Conservation (phyloP, 2,113 vertebrate species). For the Telmatochromis sp. region DNA sequence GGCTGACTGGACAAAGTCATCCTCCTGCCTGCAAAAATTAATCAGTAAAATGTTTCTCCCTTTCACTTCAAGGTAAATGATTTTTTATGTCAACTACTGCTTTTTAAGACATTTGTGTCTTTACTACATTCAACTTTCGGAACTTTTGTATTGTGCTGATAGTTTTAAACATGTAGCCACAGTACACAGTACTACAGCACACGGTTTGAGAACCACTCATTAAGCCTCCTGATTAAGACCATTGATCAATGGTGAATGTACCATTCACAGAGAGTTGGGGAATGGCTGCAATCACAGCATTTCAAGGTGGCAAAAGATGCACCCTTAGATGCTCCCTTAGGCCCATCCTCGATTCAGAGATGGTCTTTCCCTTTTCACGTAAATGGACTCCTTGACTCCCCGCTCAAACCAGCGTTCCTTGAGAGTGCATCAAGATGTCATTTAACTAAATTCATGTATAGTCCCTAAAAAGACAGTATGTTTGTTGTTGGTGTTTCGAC, state of each 20-base stretch:
- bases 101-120: not conserved
- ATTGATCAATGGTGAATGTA: not conserved
- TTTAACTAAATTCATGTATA: not conserved
- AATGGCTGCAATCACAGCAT: not conserved
- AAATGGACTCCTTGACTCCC: fast-evolving
- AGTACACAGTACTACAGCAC: not conserved
- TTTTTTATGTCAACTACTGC: not conserved
- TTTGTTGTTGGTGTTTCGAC: not conserved
- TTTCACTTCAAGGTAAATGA: not conserved
- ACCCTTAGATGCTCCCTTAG: not conserved
- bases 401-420: not conserved
- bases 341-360: not conserved
- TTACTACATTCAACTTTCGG: not conserved
- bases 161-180: not conserved
- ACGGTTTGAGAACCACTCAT: not conserved
- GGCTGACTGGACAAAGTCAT: not conserved
- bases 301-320: not conserved
- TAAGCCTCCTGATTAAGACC: not conserved
- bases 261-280: not conserved
- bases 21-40: not conserved
- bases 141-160: not conserved
- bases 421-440: not conserved
- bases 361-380: not conserved
- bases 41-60: not conserved
- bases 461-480: not conserved